phyloP scores from a whole-genome alignment of 2,113 vertebrate species.

The Hippocampus comes region DNA sequence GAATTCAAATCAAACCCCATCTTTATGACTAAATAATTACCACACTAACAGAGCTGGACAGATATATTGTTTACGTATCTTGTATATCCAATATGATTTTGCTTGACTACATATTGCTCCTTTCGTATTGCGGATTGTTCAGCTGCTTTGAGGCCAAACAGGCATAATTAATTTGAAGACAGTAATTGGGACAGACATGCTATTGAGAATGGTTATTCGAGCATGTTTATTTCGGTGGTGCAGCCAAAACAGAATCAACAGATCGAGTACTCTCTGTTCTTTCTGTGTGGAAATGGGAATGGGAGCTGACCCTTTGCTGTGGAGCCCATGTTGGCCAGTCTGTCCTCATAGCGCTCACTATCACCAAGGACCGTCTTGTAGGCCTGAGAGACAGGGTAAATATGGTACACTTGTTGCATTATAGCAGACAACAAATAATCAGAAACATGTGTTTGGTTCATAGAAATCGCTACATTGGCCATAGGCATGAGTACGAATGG shows the following conservation, averaged over 20 bases:
- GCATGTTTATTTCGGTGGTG: conserved; percentile 30
- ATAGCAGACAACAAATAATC: conserved; percentile 19
- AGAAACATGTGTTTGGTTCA: background rate
- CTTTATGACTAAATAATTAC: background rate
- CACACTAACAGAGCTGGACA: conserved; percentile 14
- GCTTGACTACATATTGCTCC: no score
- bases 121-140: background rate
- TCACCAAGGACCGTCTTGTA: conserved; percentile 77
- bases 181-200: conserved; percentile 57
- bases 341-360: conserved; percentile 50
- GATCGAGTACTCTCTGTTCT: background rate
- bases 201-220: conserved; percentile 55
- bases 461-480: background rate
- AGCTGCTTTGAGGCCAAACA: background rate
- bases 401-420: conserved; percentile 15
- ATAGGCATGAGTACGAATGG: background rate
- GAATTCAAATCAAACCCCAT: background rate
- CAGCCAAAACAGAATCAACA: conserved; percentile 16
- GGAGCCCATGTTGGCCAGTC: conserved; percentile 27
- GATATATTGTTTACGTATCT: conserved; percentile 22
- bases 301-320: conserved; percentile 42
- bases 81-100: no score
- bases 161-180: conserved; percentile 22
- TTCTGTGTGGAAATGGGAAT: background rate
- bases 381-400: conserved; percentile 68